phyloP scores from a whole-genome alignment of 2,797 vertebrate species.

The Siniperca undulata region DNA sequence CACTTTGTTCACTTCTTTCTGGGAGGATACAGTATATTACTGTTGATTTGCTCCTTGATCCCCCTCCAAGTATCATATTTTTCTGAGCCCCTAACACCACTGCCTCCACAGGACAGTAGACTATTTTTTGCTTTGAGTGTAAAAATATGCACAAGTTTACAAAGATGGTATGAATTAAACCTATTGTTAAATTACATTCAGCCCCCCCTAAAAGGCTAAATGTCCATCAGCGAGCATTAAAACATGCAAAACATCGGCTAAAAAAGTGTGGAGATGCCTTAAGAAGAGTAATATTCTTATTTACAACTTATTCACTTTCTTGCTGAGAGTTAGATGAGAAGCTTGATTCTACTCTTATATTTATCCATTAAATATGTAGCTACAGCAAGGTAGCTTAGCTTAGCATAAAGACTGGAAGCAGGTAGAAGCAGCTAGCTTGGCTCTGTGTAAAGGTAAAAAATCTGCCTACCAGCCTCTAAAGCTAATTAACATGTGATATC shows the following conservation, averaged over 20 bases:
- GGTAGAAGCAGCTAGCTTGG: background rate
- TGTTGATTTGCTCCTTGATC: constrained; percentile 39
- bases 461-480: background rate
- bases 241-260: background rate
- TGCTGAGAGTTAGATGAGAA: background rate
- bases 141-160: constrained; percentile 34
- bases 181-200: background rate
- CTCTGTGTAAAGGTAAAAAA: background rate
- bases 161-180: constrained; percentile 22
- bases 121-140: constrained; percentile 3
- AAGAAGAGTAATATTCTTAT: background rate
- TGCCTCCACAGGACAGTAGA: background rate
- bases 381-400: background rate
- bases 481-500: background rate
- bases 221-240: background rate
- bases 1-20: constrained; percentile 32
- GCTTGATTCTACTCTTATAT: background rate
- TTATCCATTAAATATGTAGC: background rate
- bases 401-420: background rate
- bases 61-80: background rate
- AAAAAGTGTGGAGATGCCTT: background rate
- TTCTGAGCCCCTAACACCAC: background rate
- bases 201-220: background rate
- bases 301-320: background rate
- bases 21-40: constrained; percentile 24